Base-by-base conservation (phyloP, 1,140 invertebrate genomes). In the Spodoptera frugiperda region DNA sequence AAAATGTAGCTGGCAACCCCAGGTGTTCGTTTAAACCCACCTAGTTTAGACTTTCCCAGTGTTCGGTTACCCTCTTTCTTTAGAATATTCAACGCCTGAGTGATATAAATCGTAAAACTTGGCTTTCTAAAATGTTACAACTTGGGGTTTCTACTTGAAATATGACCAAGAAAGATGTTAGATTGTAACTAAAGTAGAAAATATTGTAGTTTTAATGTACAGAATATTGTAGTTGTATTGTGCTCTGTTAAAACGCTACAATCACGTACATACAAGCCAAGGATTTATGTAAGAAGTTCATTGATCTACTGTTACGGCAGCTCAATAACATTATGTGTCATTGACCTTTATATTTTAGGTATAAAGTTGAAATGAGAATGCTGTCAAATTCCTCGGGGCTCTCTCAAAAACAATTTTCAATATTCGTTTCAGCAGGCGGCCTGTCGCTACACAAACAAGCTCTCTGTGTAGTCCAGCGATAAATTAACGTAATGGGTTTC, bases 21-120 rank as follows among this genome's bases (percentile, higher is more conserved):
- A 51, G 65, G 49, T 68, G 48, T 30, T 48, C 10, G 2, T 8
- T 63, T 39, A 39, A 39, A 39, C 15, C 33, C 48, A 55, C 17
- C 12, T 67, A 67, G 53, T 57, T 57, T 46, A 72, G 39, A 33
- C 48, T 49, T 67, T 21, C 44, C 9, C 44, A 19, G 12, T 51
- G 15, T 15, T 51, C 3, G 48, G 30, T 25, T 48, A 21, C 15
- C 39, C 61, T 6, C 11, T 53, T 53, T 68, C 65, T 10, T 33
- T 68, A 25, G 65, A 68, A 68, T 53, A 68, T 68, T 68, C 65
- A 51, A 51, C n/a, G 21, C 49, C 25, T 68, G 65, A 68, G 21
- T 68, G 33, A 68, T 68, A 68, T 68, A 68, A 68, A 68, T 68
- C 25, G 25, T 53, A n/a, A 30, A 68, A 68, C 48, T 68, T 53